Conservation (phyloP, 2,888 invertebrate species). For the Magallana nippona region DNA sequence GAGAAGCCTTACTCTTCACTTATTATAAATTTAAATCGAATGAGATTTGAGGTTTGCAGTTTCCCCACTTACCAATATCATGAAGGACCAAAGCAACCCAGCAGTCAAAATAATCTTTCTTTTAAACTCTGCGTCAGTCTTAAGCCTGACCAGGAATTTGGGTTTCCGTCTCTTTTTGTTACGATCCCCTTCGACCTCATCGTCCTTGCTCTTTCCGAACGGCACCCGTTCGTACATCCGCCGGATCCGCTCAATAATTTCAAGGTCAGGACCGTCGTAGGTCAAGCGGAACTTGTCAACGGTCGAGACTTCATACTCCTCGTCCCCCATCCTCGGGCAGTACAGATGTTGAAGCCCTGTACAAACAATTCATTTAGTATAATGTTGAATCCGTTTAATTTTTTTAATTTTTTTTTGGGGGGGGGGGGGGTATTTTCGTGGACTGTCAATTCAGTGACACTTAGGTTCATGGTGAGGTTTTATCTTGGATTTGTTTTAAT, state of each 20-base stretch:
- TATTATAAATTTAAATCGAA: too few relatives aligned
- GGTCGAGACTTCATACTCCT: neutral
- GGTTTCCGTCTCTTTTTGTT: neutral
- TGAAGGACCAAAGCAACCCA: constrained; percentile 49
- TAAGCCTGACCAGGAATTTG: constrained; percentile 21
- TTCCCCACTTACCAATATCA: constrained; percentile 46
- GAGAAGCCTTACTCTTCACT: too few relatives aligned
- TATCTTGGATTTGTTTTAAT: too few relatives aligned
- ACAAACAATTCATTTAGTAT: neutral
- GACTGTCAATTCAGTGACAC: too few relatives aligned
- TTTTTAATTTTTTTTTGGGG: too few relatives aligned
- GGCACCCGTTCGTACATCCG: constrained; percentile 35
- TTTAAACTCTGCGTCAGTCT: constrained; percentile 43
- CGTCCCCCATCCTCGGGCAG: neutral
- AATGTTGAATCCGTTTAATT: neutral
- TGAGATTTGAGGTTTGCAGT: too few relatives aligned
- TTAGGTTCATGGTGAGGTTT: too few relatives aligned
- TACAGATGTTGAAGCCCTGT: constrained; percentile 8
- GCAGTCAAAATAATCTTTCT: constrained; percentile 45
- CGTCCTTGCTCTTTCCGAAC: neutral
- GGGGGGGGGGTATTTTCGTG: too few relatives aligned
- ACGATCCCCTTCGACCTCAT: neutral
- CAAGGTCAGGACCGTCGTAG: neutral
- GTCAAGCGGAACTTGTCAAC: neutral
- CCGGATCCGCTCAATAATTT: constrained; percentile 14